A percentile compares a stretch with the other conserved stretches of the same genome.
These are phyloP conservation scores for Lasioglossum leucozonium DNA, from an alignment of 2,888 invertebrate genomes.

Conservation along the genomic window DNA sequence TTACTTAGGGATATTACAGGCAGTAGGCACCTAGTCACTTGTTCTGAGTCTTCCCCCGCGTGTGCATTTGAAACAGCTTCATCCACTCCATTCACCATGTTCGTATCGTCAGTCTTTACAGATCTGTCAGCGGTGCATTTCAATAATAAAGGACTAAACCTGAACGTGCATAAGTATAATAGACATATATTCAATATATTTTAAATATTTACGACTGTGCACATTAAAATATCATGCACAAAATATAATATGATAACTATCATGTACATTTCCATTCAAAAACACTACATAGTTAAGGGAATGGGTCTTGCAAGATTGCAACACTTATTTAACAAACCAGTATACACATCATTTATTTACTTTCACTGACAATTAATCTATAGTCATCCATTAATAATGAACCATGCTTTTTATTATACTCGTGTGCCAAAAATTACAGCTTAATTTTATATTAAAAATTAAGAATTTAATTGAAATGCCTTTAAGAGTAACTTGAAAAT, in stretches of 20 bases:
- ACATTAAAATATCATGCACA: slow-evolving; percentile 61
- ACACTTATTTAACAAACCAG: slow-evolving; percentile 81
- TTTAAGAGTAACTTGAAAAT: slow-evolving; percentile 81
- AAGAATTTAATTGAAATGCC: slow-evolving; percentile 79
- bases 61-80: slow-evolving; percentile 83
- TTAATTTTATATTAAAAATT: slow-evolving; percentile 78
- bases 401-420: slow-evolving; percentile 77
- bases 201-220: slow-evolving; percentile 43
- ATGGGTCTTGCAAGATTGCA: slow-evolving; percentile 72
- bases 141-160: slow-evolving; percentile 78
- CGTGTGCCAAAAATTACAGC: slow-evolving; percentile 78
- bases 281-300: slow-evolving; percentile 55
- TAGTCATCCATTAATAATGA: slow-evolving; percentile 78
- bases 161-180: slow-evolving; percentile 71
- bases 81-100: slow-evolving; percentile 82
- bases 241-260: slow-evolving; percentile 48
- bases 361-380: slow-evolving; percentile 80
- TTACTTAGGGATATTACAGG: slow-evolving; percentile 74
- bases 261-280: slow-evolving; percentile 50
- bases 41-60: slow-evolving; percentile 79
- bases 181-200: slow-evolving; percentile 56
- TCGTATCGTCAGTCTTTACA: slow-evolving; percentile 88
- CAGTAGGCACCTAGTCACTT: slow-evolving; percentile 80
- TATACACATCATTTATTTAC: slow-evolving; percentile 81
- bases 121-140: slow-evolving; percentile 89